Percentiles rank a stretch among this genome's conserved stretches.
Conservation (phyloP, 2,888 invertebrate species). For the Pilophorus perplexus region DNA sequence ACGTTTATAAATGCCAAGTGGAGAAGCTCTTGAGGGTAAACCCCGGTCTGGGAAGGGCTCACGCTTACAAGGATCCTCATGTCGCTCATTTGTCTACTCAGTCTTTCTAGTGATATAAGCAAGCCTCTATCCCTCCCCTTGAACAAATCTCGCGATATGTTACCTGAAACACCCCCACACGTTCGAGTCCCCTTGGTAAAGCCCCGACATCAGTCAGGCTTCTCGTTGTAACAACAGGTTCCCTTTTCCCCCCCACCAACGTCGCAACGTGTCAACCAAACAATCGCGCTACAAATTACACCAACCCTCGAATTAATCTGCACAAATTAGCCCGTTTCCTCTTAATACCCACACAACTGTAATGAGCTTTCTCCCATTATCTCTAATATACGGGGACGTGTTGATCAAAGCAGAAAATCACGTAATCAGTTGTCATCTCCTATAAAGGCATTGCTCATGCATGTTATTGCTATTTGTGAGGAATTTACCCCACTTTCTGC, state of each 20-base stretch:
- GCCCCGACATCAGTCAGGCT: conserved; percentile 29
- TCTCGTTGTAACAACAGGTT: conserved; percentile 2
- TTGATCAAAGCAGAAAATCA: conserved; percentile 37
- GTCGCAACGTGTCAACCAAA: conserved; percentile 9
- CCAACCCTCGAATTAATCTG: conserved; percentile 38
- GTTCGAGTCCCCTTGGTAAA: neutral
- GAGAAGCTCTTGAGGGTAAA: too few relatives aligned
- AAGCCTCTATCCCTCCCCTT: neutral
- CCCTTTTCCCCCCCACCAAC: neutral
- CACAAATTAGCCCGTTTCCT: conserved; percentile 37
- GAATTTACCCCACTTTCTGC: too few relatives aligned
- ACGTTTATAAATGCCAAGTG: too few relatives aligned
- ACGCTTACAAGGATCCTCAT: too few relatives aligned
- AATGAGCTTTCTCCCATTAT: conserved; percentile 30
- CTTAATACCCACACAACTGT: conserved; percentile 1
- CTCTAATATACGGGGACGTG: conserved; percentile 18
- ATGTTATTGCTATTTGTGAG: too few relatives aligned
- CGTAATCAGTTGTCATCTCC: too few relatives aligned
- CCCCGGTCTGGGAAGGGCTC: too few relatives aligned
- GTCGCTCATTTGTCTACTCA: conserved; percentile 20
- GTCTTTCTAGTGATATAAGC: neutral
- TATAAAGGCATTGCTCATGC: too few relatives aligned
- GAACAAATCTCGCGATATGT: conserved; percentile 39
- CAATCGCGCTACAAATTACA: conserved; percentile 37
- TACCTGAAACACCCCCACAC: conserved; percentile 18